Evolutionary conservation across 2,797 vertebrate genomes (phyloP).

Genomic region (Vultur gryphus): DNA sequence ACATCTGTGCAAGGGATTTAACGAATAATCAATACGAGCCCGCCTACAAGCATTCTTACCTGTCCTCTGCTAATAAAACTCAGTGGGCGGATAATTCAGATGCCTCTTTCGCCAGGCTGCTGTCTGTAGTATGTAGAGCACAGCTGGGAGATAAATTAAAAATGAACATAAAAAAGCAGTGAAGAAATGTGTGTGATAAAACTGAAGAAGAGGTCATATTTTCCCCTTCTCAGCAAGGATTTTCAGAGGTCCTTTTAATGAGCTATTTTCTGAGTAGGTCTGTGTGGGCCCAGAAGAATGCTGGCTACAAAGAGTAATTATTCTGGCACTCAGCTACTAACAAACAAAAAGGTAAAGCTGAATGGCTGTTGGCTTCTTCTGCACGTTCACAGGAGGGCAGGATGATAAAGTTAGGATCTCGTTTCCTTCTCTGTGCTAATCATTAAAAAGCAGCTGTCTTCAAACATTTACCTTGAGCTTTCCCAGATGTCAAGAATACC

Average conservation of each 20-base stretch:
- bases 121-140: background rate
- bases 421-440: background rate
- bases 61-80: background rate
- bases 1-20: background rate
- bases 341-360: slow-evolving; percentile 44
- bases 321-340: slow-evolving; percentile 36
- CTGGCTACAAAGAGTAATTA: slow-evolving; percentile 63
- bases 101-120: background rate
- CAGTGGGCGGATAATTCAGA: background rate
- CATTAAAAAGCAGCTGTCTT: slow-evolving; percentile 13
- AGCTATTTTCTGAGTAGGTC: slow-evolving; percentile 64
- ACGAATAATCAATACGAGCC: background rate
- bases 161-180: background rate
- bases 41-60: slow-evolving; percentile 46
- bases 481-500: background rate
- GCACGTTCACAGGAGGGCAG: background rate
- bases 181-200: background rate
- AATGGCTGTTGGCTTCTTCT: slow-evolving; percentile 28
- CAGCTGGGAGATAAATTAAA: background rate
- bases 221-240: slow-evolving; percentile 45
- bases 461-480: background rate
- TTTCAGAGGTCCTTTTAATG: slow-evolving; percentile 56
- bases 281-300: slow-evolving; percentile 76
- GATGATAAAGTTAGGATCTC: background rate
- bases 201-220: slow-evolving; percentile 31